Percentiles rank a stretch among this genome's conserved stretches.
These are phyloP conservation scores for Cepaea hortensis DNA, from an alignment of 2,888 invertebrate species.

Conservation along the genomic window DNA sequence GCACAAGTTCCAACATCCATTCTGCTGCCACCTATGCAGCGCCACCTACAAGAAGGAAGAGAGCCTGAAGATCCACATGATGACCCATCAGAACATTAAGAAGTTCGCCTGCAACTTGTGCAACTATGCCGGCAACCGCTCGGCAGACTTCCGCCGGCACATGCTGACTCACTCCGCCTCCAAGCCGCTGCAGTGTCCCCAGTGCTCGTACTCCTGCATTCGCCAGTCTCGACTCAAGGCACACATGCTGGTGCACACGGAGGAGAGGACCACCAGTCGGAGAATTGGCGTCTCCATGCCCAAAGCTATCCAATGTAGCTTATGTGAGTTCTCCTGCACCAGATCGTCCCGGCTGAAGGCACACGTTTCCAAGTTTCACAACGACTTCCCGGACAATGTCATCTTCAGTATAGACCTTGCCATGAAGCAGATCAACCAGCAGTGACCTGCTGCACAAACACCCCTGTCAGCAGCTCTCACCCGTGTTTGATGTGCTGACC, in stretches of 20 bases:
- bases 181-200: slow-evolving; percentile 45
- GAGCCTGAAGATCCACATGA: slow-evolving; percentile 46
- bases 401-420: slow-evolving; percentile 46
- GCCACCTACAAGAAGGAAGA: slow-evolving; percentile 49
- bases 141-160: slow-evolving; percentile 48
- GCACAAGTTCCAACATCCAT: slow-evolving; percentile 47
- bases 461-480: too few relatives aligned
- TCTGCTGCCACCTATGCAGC: slow-evolving; percentile 43
- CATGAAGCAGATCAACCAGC: slow-evolving; percentile 41
- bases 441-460: too few relatives aligned
- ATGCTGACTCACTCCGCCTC: slow-evolving; percentile 46
- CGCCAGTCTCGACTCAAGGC: slow-evolving; percentile 46
- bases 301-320: slow-evolving; percentile 40
- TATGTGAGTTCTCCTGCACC: slow-evolving; percentile 45
- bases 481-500: too few relatives aligned
- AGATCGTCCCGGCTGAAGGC: slow-evolving; percentile 41
- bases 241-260: slow-evolving; percentile 44
- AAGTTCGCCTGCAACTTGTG: slow-evolving; percentile 47
- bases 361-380: slow-evolving; percentile 44
- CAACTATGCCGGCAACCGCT: slow-evolving; percentile 45
- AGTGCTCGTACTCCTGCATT: slow-evolving; percentile 48
- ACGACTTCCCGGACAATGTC: slow-evolving; percentile 46
- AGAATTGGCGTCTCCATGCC: slow-evolving; percentile 22
- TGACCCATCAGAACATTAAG: slow-evolving; percentile 47
- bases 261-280: slow-evolving; percentile 38